phyloP scores from a whole-genome alignment of 2,797 vertebrate genomes.

The Gambelia wislizenii region DNA sequence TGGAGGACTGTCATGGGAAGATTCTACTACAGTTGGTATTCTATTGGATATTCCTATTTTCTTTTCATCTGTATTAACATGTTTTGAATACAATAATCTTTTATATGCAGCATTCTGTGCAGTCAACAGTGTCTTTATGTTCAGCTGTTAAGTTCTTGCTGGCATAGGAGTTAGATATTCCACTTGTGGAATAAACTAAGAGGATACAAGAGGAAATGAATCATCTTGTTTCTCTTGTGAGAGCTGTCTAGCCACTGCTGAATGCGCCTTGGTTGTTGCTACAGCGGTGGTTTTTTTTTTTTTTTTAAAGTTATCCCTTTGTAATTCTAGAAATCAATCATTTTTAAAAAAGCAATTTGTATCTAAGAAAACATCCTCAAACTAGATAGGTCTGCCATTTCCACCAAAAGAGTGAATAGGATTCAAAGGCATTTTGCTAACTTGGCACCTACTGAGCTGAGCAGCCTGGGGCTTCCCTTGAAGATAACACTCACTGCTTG shows the following conservation, averaged over 20 bases:
- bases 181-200: slow-evolving; percentile 38
- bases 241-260: slow-evolving; percentile 30
- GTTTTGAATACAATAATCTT: slow-evolving; percentile 16
- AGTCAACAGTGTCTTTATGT: neutral
- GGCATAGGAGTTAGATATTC: slow-evolving; percentile 25
- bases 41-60: neutral
- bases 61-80: neutral
- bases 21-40: neutral
- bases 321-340: neutral
- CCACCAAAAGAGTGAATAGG: too few relatives aligned
- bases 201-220: slow-evolving; percentile 71
- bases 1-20: too few relatives aligned
- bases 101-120: fast-evolving
- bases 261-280: slow-evolving; percentile 5
- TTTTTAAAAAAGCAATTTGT: neutral
- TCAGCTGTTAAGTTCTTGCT: slow-evolving; percentile 30
- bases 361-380: too few relatives aligned
- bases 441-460: neutral
- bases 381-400: too few relatives aligned
- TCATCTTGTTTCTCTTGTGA: slow-evolving; percentile 62
- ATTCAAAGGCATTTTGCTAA: neutral
- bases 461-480: neutral
- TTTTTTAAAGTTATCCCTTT: neutral
- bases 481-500: neutral
- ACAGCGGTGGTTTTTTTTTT: too few relatives aligned